phyloP scores from a whole-genome alignment of 2,888 invertebrate genomes.

The Agrilus cyanescens region DNA sequence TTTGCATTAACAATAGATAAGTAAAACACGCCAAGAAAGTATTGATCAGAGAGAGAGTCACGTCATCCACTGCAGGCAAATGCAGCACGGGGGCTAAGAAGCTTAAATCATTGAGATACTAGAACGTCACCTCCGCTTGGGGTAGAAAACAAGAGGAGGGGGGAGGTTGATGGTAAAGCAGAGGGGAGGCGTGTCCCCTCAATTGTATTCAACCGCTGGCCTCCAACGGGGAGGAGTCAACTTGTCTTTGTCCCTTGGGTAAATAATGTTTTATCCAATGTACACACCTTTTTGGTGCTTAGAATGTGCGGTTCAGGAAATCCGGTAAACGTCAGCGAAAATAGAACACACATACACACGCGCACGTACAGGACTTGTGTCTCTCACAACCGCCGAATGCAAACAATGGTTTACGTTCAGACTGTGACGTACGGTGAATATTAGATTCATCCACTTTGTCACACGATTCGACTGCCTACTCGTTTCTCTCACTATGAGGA shows the following conservation, averaged over 20 bases:
- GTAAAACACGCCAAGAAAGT: too few species aligned
- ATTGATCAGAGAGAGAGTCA: too few species aligned
- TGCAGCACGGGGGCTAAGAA: too few species aligned
- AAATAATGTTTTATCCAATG: conserved; percentile 64
- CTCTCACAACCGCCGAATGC: conserved; percentile 29
- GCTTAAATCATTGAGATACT: conserved; percentile 6
- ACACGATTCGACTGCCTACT: conserved; percentile 29
- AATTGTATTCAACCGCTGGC: conserved; percentile 37
- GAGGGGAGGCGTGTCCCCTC: conserved; percentile 15
- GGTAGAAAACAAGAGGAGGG: too few species aligned
- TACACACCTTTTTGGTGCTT: conserved; percentile 44
- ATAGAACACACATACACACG: neutral
- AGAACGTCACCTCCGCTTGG: conserved; percentile 11
- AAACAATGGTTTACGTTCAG: conserved; percentile 35
- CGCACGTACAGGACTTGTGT: conserved; percentile 23
- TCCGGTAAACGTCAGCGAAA: conserved; percentile 11
- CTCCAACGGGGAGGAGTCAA: conserved; percentile 34
- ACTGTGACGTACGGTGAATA: conserved; percentile 31
- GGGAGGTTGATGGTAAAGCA: conserved; percentile 24
- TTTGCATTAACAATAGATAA: too few species aligned
- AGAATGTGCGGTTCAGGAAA: conserved; percentile 33
- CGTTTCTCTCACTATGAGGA: too few species aligned
- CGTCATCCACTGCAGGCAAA: too few species aligned
- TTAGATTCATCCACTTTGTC: conserved; percentile 32
- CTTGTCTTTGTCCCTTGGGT: conserved; percentile 46